phyloP scores from a whole-genome alignment of 2,888 invertebrate species.

The Apamea epomidion region DNA sequence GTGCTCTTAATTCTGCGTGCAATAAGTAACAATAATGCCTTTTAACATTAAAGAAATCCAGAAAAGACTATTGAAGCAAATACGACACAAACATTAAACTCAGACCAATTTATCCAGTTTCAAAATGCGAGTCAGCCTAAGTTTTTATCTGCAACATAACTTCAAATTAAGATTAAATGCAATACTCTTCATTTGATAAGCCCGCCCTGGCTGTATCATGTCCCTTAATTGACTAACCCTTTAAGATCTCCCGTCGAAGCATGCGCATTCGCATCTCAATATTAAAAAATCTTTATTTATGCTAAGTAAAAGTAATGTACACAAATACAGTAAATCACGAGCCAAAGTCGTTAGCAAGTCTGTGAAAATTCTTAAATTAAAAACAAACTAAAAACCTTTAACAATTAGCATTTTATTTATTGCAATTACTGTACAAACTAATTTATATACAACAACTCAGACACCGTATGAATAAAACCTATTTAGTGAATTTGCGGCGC shows the following conservation, averaged over 20 bases:
- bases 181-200: conserved; percentile 48
- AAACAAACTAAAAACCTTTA: conserved; percentile 31
- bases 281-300: conserved; percentile 40
- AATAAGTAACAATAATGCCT: neutral
- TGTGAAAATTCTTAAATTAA: conserved; percentile 38
- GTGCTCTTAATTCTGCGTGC: neutral
- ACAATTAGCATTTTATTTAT: conserved; percentile 60
- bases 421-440: conserved; percentile 55
- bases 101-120: conserved; percentile 26
- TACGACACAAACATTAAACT: conserved; percentile 4
- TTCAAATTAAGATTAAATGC: conserved; percentile 63
- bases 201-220: conserved; percentile 36
- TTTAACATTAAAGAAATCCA: neutral
- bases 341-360: conserved; percentile 27
- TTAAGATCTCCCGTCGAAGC: conserved; percentile 31
- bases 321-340: conserved; percentile 52
- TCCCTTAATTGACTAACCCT: conserved; percentile 54
- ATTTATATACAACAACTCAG: conserved; percentile 43
- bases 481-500: conserved; percentile 34
- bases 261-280: conserved; percentile 22
- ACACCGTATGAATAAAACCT: conserved; percentile 47
- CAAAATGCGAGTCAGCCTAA: conserved; percentile 26
- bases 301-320: conserved; percentile 28
- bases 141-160: conserved; percentile 48
- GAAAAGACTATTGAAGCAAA: neutral